These are phyloP conservation scores for Eufriesea mexicana DNA, from an alignment of 1,140 invertebrate genomes.

Conservation along the genomic window DNA sequence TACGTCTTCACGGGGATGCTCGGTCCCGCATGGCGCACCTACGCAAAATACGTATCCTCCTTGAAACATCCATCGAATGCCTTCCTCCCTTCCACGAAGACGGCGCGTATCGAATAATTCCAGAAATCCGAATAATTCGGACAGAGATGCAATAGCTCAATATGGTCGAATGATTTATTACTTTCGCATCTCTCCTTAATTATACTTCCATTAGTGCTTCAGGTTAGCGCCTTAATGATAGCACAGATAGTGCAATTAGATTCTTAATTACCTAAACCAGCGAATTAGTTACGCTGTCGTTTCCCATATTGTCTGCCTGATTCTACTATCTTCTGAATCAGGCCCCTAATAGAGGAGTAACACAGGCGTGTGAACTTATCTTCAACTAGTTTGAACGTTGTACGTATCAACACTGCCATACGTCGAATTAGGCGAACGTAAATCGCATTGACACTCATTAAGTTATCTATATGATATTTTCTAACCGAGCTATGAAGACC, in stretches of 20 bases:
- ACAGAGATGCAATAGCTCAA: background rate
- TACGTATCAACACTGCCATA: too few relatives aligned
- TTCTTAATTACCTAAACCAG: background rate
- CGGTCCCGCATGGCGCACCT: too few relatives aligned
- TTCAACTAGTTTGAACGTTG: too few relatives aligned
- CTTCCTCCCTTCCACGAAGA: background rate
- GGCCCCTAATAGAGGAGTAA: background rate
- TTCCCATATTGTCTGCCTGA: background rate
- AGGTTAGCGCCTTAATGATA: background rate
- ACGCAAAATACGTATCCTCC: background rate
- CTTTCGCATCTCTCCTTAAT: background rate
- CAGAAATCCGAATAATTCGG: constrained; percentile 31
- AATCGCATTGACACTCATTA: too few relatives aligned
- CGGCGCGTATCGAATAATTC: constrained; percentile 6
- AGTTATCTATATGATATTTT: too few relatives aligned
- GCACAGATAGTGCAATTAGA: background rate
- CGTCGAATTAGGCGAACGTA: too few relatives aligned
- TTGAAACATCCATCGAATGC: background rate
- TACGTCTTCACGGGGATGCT: too few relatives aligned
- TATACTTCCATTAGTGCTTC: constrained; percentile 1
- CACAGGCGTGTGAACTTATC: too few relatives aligned
- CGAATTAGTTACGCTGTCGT: background rate
- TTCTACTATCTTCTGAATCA: background rate
- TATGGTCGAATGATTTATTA: constrained; percentile 2
- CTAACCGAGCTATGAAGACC: too few relatives aligned